phyloP scores from a whole-genome alignment of 1,140 invertebrate genomes.

The Drosophila serrata region DNA sequence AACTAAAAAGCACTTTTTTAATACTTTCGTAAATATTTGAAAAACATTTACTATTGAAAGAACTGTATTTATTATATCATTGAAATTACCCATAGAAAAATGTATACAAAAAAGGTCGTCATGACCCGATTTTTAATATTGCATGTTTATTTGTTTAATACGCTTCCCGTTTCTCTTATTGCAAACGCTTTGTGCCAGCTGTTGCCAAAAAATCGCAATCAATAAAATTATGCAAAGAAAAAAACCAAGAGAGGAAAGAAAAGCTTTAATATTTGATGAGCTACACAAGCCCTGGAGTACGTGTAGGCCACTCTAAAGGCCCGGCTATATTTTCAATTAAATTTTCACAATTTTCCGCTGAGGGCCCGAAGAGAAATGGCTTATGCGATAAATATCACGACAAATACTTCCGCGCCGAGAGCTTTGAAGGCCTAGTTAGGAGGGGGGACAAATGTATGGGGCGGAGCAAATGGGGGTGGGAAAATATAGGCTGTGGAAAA shows the following conservation, averaged over 20 bases:
- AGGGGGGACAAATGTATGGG: neutral
- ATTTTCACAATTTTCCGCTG: constrained; percentile 79
- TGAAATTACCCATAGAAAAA: neutral
- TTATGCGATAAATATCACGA: constrained; percentile 81
- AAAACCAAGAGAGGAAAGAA: neutral
- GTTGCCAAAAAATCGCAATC: constrained; percentile 40
- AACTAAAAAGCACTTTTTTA: constrained; percentile 1
- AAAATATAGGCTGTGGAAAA: constrained; percentile 9
- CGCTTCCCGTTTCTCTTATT: constrained; percentile 14
- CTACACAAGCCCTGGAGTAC: constrained; percentile 32
- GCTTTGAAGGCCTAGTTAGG: constrained; percentile 35
- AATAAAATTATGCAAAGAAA: constrained; percentile 49
- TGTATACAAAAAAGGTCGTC: constrained; percentile 12
- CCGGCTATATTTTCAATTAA: constrained; percentile 74
- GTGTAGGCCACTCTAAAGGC: constrained; percentile 21
- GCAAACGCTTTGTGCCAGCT: constrained; percentile 43
- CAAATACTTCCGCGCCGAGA: constrained; percentile 70
- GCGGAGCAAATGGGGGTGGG: neutral
- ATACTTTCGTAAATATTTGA: neutral
- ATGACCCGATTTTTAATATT: constrained; percentile 51
- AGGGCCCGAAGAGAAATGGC: constrained; percentile 58
- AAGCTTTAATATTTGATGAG: constrained; percentile 71
- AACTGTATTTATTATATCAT: neutral
- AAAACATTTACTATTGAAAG: neutral
- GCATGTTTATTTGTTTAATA: constrained; percentile 45